Evolutionary conservation across 2,888 invertebrate genomes (phyloP).

Genomic region (Clostera curtula): DNA sequence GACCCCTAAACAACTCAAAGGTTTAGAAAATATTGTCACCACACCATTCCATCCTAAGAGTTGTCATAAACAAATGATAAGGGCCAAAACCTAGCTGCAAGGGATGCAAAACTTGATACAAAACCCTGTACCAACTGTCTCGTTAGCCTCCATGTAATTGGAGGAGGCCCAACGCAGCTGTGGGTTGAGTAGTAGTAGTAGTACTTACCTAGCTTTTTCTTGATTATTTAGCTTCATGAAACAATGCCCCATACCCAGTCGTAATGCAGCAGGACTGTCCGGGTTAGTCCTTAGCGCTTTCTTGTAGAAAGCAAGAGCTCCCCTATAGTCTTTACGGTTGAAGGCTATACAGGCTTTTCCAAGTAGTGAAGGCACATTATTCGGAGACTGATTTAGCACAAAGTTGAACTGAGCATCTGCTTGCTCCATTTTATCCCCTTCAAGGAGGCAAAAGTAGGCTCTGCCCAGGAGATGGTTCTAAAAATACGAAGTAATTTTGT

Average conservation of each 20-base stretch:
- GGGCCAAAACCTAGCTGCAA: too few relatives aligned
- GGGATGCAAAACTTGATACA: too few relatives aligned
- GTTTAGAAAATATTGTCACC: too few relatives aligned
- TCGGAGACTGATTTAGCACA: slow-evolving; percentile 95
- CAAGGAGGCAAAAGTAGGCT: slow-evolving; percentile 97
- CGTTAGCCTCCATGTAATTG: too few relatives aligned
- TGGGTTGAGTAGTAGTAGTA: not conserved
- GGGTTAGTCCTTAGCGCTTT: slow-evolving; percentile 97
- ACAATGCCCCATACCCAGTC: slow-evolving; percentile 99
- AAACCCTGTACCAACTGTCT: too few relatives aligned
- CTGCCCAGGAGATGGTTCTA: slow-evolving; percentile 97
- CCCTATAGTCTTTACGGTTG: slow-evolving; percentile 96
- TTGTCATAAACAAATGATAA: too few relatives aligned
- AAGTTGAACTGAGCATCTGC: slow-evolving; percentile 99
- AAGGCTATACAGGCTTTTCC: slow-evolving; percentile 99
- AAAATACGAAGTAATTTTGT: slow-evolving; percentile 10
- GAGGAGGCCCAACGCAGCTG: not conserved
- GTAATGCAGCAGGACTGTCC: slow-evolving; percentile 95
- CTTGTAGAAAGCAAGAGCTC: slow-evolving; percentile 97
- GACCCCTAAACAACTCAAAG: too few relatives aligned
- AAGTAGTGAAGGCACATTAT: slow-evolving; percentile 96
- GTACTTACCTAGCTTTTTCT: slow-evolving; percentile 89
- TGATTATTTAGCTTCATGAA: slow-evolving; percentile 96
- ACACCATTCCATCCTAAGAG: too few relatives aligned
- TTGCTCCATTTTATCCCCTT: slow-evolving; percentile 99